Evolutionary conservation across 2,113 vertebrate genomes (phyloP), one percentile per base, ranked within the genome.

Genomic region (Ursus arctos): DNA sequence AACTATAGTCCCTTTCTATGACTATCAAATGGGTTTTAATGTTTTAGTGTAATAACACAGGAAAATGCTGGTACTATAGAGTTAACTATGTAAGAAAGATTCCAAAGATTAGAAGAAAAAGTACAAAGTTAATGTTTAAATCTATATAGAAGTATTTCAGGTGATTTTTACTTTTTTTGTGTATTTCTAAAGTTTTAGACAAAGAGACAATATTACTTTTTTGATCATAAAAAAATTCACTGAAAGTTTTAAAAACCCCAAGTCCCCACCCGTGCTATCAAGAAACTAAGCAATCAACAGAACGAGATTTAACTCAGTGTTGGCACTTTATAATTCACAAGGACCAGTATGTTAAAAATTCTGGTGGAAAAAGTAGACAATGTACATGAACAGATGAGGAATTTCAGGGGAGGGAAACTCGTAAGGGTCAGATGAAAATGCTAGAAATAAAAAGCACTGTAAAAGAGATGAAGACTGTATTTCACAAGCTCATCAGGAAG

Each of bases 41-140:
- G 21, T 61, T 87, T 92, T 79, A 61, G 16, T 14, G 2, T 13
- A 88, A 40, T 12, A 53, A 93, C 33, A 91, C 8, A n/a, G 40
- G 59, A 63, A 95, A 93, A 95, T 65, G 13, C 7, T 67, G 87
- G 49, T 57, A 43, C 33, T 87, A n/a, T 31, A 40, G 22, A 72
- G 53, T 40, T 81, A 81, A 65, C 18, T 74, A 10, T 7, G 28
- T 63, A 67, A 96, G 90, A 55, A 55, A 69, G 82, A 13, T 77
- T 49, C 31, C 15, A 80, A 93, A 96, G 76, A 92, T 53, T n/a
- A 63, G 28, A 90, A 88, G 71, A 59, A 83, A 90, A 77, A 26
- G 0, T 92, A 71, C 1, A 57, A 86, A 86, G 36, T 74, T 89
- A 69, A 49, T 72, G 14, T 14, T 86, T 51, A 43, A 61, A 77